Evolutionary conservation across 2,888 invertebrate species (phyloP).

Genomic region (Eupithecia centaureata): DNA sequence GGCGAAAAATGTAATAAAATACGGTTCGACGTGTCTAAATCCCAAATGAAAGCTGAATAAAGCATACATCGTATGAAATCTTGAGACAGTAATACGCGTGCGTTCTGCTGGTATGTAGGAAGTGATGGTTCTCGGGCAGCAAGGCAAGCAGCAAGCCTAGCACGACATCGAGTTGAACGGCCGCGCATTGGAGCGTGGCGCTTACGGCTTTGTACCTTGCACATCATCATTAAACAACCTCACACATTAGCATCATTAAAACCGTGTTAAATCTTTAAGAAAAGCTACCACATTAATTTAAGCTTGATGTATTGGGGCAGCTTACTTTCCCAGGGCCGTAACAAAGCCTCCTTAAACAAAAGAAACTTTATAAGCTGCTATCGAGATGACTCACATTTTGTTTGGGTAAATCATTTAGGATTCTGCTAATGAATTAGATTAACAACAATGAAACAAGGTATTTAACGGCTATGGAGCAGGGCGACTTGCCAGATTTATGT

Average conservation of each 20-base stretch:
- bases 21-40: background rate
- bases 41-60: background rate
- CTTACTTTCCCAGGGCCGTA: conserved; percentile 16
- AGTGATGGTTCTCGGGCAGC: conserved; percentile 71
- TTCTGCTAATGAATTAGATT: conserved; percentile 68
- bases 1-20: background rate
- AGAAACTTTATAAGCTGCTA: conserved; percentile 35
- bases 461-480: conserved; percentile 59
- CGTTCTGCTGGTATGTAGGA: conserved; percentile 65
- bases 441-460: conserved; percentile 68
- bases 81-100: conserved; percentile 43
- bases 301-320: conserved; percentile 11
- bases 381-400: conserved; percentile 37
- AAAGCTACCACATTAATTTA: conserved; percentile 21
- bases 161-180: conserved; percentile 77
- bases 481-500: conserved; percentile 76
- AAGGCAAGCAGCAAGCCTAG: conserved; percentile 68
- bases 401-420: conserved; percentile 36
- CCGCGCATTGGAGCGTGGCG: conserved; percentile 69
- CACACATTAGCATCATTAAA: conserved; percentile 25
- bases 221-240: conserved; percentile 38
- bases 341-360: conserved; percentile 36
- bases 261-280: conserved; percentile 26
- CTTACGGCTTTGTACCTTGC: conserved; percentile 66
- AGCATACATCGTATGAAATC: background rate